Evolutionary conservation across 1,140 invertebrate genomes (phyloP).

Genomic region (Drosophila kohkoa): DNA sequence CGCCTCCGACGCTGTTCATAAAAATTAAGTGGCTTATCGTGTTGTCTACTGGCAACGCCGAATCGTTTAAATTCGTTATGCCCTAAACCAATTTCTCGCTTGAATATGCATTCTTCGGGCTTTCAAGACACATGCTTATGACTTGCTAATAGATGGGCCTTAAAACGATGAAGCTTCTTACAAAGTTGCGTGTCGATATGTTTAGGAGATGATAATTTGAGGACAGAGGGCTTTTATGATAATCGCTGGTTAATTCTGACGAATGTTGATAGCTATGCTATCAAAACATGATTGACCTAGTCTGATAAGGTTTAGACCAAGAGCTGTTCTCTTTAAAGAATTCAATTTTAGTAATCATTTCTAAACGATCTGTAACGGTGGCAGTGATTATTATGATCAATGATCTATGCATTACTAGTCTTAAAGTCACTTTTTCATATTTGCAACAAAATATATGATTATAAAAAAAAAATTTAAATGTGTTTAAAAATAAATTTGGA

Average conservation of each 20-base stretch:
- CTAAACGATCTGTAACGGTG: not conserved
- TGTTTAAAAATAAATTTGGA: no score
- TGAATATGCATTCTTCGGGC: slow-evolving; percentile 27
- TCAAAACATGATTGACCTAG: slow-evolving; percentile 46
- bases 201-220: slow-evolving; percentile 22
- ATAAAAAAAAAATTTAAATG: no score
- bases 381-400: not conserved
- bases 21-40: slow-evolving; percentile 78
- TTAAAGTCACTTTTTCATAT: no score
- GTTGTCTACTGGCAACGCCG: slow-evolving; percentile 51
- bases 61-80: slow-evolving; percentile 63
- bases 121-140: slow-evolving; percentile 13
- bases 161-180: slow-evolving; percentile 12
- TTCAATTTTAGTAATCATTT: not conserved
- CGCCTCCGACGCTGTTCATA: slow-evolving; percentile 45
- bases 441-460: no score
- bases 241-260: slow-evolving; percentile 46
- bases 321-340: not conserved
- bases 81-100: slow-evolving; percentile 42
- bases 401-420: no score
- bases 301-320: slow-evolving; percentile 35
- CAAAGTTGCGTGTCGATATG: slow-evolving; percentile 43
- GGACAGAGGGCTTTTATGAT: slow-evolving; percentile 41
- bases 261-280: slow-evolving; percentile 16
- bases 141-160: slow-evolving; percentile 40